Evolutionary conservation across 2,888 invertebrate genomes (phyloP).

Genomic region (Encarsia formosa): DNA sequence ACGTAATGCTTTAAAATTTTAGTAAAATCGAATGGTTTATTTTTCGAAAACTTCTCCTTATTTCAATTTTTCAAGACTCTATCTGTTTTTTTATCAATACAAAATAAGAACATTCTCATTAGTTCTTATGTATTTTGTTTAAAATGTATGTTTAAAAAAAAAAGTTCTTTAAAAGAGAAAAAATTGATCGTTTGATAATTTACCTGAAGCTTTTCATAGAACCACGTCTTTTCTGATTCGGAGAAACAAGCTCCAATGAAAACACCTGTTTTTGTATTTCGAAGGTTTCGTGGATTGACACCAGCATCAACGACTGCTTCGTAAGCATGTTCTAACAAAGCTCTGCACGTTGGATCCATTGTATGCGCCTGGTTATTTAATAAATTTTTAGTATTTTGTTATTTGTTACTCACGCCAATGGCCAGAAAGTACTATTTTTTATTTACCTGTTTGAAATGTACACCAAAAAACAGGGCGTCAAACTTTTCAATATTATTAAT

Average conservation of each 20-base stretch:
- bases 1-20: too few relatives aligned
- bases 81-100: too few relatives aligned
- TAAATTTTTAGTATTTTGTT: too few relatives aligned
- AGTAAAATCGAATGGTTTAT: too few relatives aligned
- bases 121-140: too few relatives aligned
- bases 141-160: too few relatives aligned
- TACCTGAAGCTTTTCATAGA: constrained; percentile 63
- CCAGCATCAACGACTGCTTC: constrained; percentile 56
- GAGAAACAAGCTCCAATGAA: constrained; percentile 69
- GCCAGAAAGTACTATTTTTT: too few relatives aligned
- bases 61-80: too few relatives aligned
- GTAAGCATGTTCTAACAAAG: constrained; percentile 60
- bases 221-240: constrained; percentile 70
- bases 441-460: constrained; percentile 55
- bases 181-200: background rate
- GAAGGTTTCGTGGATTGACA: constrained; percentile 61
- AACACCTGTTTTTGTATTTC: constrained; percentile 69
- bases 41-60: too few relatives aligned
- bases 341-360: constrained; percentile 60
- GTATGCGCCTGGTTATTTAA: constrained; percentile 57
- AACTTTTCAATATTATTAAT: constrained; percentile 69
- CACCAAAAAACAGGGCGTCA: constrained; percentile 56
- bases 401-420: too few relatives aligned
- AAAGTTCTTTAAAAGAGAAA: too few relatives aligned
- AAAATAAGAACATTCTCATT: too few relatives aligned